Base-by-base conservation (phyloP, 2,797 vertebrate species). In the Lagodon rhomboides region DNA sequence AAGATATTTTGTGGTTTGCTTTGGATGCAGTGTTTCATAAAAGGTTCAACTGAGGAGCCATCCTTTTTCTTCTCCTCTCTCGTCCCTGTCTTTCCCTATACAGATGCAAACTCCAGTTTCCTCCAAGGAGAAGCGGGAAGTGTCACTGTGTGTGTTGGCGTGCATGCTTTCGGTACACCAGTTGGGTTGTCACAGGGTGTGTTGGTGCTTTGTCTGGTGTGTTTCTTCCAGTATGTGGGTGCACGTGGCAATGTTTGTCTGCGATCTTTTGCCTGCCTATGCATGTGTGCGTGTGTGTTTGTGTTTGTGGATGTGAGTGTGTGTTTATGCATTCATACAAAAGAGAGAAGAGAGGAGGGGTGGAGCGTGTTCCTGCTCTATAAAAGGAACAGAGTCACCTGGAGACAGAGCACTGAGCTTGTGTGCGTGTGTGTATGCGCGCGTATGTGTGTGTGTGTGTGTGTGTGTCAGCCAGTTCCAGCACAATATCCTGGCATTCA, bases 301-400 rank as follows among this genome's bases (percentile, higher is more conserved):
- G n/a, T 44, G 16, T 75, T 25, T 73, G 34, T 27, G 27, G 22
- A 17, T 68, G 46, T 69, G 54, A 43, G 54, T 73, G 53, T 72
- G 73, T 79, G 54, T 75, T 83, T 74, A 65, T 79, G 69, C 66
- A 69, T 80, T 85, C 62, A 85, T 78, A 88, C 74, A 83, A 78
- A 84, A 85, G 46, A 85, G 43, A 73, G 53, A 75, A 77, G 23
- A 79, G 77, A 79, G 72, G 49, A 80, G 59, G 74, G 70, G 34
- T 73, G 66, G 69, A 73, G 55, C 77, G 66, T 44, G 56, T 69
- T 77, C 58, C 27, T 25, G 71, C 72, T 85, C 78, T 89, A 91
- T 82, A 89, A 92, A 92, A 89, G 65, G 89, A 91, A 90, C 71
- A 86, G 79, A 86, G 88, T 89, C 87, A 91, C 88, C 91, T 85